Evolutionary conservation across 2,113 vertebrate genomes (phyloP).

Genomic region (Apistogramma diplotaenia): DNA sequence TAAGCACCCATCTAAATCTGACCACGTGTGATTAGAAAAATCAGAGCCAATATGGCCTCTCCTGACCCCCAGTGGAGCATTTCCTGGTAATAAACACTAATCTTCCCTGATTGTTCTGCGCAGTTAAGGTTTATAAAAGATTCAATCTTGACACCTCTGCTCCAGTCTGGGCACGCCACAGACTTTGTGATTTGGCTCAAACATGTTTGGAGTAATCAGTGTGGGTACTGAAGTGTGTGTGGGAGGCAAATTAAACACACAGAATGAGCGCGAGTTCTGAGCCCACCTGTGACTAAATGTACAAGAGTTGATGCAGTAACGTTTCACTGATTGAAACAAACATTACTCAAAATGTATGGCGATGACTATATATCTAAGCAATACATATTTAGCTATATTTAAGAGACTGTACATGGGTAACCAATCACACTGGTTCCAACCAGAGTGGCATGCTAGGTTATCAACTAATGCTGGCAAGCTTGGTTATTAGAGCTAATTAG

Average conservation of each 20-base stretch:
- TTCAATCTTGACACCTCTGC: neutral
- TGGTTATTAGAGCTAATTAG: neutral
- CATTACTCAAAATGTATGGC: neutral
- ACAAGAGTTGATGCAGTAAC: neutral
- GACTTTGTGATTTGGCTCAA: slow-evolving; percentile 21
- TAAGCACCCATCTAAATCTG: neutral
- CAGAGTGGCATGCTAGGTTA: neutral
- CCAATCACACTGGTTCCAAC: neutral
- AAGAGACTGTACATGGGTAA: neutral
- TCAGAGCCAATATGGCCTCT: neutral
- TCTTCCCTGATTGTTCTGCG: neutral
- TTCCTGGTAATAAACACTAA: slow-evolving; percentile 1
- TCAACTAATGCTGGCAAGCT: neutral
- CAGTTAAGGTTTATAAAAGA: neutral
- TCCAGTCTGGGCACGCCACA: slow-evolving; percentile 39
- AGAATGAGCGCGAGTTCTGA: neutral
- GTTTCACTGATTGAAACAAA: neutral
- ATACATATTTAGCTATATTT: neutral
- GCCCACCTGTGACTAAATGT: neutral
- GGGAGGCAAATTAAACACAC: neutral
- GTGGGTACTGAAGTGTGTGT: neutral
- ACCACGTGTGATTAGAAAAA: neutral
- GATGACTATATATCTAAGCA: neutral
- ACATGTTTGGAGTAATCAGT: slow-evolving; percentile 39
- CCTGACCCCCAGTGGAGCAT: neutral